These are phyloP conservation scores for Pachypanchax playfairii DNA, from an alignment of 2,113 vertebrate species.

Conservation along the genomic window DNA sequence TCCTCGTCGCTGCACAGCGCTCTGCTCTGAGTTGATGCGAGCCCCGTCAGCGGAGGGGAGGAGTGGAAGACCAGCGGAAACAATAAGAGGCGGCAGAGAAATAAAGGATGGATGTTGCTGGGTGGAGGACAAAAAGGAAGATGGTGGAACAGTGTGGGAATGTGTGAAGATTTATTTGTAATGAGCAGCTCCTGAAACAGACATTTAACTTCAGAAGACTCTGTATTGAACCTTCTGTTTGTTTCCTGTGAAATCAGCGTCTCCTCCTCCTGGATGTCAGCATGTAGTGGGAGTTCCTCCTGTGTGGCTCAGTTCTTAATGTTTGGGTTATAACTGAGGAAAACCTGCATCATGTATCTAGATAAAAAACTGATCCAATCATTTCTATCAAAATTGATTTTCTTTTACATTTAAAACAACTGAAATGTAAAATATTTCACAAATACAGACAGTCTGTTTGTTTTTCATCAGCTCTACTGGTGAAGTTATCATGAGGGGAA, in stretches of 20 bases:
- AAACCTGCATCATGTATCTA: too few species aligned
- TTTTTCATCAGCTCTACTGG: too few species aligned
- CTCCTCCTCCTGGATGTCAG: neutral
- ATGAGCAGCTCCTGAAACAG: slow-evolving; percentile 16
- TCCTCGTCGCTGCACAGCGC: slow-evolving; percentile 31
- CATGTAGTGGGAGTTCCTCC: too few species aligned
- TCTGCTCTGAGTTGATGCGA: slow-evolving; percentile 51
- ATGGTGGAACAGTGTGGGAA: neutral
- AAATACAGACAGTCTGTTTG: too few species aligned
- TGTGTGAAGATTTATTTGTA: slow-evolving; percentile 2
- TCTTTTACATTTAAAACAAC: too few species aligned
- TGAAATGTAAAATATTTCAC: too few species aligned
- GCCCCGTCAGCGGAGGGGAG: slow-evolving; percentile 65
- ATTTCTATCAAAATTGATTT: too few species aligned
- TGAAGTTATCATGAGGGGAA: too few species aligned
- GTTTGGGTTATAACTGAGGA: too few species aligned
- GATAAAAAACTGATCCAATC: too few species aligned
- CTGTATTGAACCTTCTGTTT: neutral
- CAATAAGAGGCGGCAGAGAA: slow-evolving; percentile 22
- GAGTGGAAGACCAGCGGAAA: slow-evolving; percentile 18
- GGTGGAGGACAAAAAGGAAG: slow-evolving; percentile 39
- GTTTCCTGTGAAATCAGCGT: neutral
- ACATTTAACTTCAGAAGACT: too few species aligned
- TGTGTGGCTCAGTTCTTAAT: too few species aligned
- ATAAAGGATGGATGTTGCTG: slow-evolving; percentile 35